A percentile compares a stretch with the other conserved stretches of the same genome.
phyloP scores from a whole-genome alignment of 2,888 invertebrate genomes.

The Stramonita haemastoma region DNA sequence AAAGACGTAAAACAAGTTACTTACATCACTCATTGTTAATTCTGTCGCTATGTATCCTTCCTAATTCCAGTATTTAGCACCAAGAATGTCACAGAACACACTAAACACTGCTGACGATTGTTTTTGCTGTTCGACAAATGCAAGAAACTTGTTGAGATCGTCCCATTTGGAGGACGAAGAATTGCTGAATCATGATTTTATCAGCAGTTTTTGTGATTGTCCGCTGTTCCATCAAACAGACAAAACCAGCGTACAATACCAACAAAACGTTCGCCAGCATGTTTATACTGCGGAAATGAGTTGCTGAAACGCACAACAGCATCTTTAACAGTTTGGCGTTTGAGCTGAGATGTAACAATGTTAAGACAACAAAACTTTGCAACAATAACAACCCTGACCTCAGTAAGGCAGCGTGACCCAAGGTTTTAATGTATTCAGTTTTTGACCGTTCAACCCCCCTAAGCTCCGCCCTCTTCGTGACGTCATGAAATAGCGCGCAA shows the following conservation, averaged over 20 bases:
- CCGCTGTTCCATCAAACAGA: neutral
- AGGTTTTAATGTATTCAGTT: neutral
- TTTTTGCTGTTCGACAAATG: neutral
- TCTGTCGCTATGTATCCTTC: neutral
- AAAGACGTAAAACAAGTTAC: too few relatives aligned
- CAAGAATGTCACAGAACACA: neutral
- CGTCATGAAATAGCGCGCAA: constrained; percentile 34
- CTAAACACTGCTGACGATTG: neutral
- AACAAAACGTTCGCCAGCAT: too few relatives aligned
- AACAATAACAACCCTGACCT: neutral
- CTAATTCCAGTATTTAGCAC: neutral
- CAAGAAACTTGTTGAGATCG: neutral
- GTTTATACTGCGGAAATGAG: too few relatives aligned
- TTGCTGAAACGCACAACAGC: too few relatives aligned
- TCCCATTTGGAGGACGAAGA: neutral
- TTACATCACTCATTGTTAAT: neutral
- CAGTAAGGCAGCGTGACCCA: neutral
- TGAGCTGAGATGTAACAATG: too few relatives aligned
- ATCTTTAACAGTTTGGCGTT: too few relatives aligned
- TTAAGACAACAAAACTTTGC: too few relatives aligned
- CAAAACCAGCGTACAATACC: too few relatives aligned
- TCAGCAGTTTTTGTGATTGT: constrained; percentile 13
- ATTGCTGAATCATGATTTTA: constrained; percentile 34
- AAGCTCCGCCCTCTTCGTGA: constrained; percentile 36
- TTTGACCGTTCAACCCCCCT: constrained; percentile 26